These are phyloP conservation scores for Drosophila sechellia DNA, from an alignment of 1,140 invertebrate genomes.

Conservation along the genomic window DNA sequence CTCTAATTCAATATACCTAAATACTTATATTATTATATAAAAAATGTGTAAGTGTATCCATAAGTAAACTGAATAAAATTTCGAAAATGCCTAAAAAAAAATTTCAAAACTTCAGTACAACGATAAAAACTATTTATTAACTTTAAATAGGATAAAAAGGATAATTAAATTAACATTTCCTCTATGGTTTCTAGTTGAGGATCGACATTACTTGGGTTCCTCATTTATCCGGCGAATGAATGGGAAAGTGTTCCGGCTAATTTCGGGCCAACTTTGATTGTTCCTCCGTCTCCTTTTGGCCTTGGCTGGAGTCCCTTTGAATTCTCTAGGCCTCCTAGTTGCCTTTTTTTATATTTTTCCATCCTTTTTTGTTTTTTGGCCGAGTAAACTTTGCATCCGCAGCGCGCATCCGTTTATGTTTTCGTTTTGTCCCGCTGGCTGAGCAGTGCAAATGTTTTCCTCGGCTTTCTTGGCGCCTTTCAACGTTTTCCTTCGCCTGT, in stretches of 20 bases:
- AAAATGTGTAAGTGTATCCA: conserved; percentile 59
- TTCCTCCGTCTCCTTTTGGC: conserved; percentile 9
- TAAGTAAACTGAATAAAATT: conserved; percentile 61
- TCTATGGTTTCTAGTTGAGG: not conserved
- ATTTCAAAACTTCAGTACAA: not conserved
- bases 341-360: not conserved
- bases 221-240: not conserved
- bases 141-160: no score
- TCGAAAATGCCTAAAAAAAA: conserved; percentile 32
- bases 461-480: conserved; percentile 57
- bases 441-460: conserved; percentile 62
- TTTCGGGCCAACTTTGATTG: conserved; percentile 57
- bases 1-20: conserved; percentile 59
- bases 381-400: conserved; percentile 79
- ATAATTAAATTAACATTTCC: not conserved
- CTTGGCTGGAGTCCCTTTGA: conserved; percentile 5
- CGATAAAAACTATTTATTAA: no score
- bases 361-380: conserved; percentile 24
- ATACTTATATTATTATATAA: conserved; percentile 41
- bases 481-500: conserved; percentile 60
- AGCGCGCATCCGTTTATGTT: conserved; percentile 76
- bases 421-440: conserved; percentile 66
- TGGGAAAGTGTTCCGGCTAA: conserved; percentile 52
- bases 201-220: not conserved
- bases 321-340: conserved; percentile 17